A percentile compares a stretch with the other conserved stretches of the same genome.
phyloP scores from a whole-genome alignment of 2,113 vertebrate genomes.

The Lagopus muta region DNA sequence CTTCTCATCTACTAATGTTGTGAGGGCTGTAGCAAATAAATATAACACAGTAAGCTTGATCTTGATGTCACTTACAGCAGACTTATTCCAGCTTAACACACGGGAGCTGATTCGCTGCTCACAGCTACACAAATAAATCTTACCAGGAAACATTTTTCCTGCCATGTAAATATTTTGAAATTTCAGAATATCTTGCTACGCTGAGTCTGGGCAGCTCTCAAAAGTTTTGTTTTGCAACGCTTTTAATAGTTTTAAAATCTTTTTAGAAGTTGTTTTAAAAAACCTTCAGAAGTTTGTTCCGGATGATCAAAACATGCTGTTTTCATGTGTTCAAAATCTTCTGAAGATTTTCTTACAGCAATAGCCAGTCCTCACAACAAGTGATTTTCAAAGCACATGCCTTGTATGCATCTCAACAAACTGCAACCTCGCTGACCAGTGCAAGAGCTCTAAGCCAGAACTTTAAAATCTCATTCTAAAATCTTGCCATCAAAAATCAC shows the following conservation, averaged over 20 bases:
- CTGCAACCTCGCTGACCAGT: not conserved
- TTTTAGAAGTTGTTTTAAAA: not conserved
- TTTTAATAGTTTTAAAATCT: not conserved
- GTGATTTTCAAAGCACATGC: not conserved
- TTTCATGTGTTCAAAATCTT: not conserved
- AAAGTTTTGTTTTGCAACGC: not conserved
- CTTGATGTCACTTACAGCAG: not conserved
- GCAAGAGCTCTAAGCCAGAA: not conserved
- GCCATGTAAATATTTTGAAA: not conserved
- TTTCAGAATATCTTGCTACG: not conserved
- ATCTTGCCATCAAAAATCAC: constrained; percentile 8
- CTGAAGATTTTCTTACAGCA: not conserved
- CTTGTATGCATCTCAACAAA: not conserved
- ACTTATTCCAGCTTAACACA: not conserved
- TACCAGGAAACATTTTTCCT: not conserved
- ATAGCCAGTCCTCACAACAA: not conserved
- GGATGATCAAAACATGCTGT: not conserved
- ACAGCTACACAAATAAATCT: not conserved
- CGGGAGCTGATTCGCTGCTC: not conserved
- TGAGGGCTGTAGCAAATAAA: not conserved
- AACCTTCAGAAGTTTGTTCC: not conserved
- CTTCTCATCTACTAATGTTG: not conserved
- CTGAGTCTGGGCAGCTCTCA: not conserved
- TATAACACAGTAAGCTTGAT: not conserved
- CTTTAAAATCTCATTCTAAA: not conserved